Conservation (phyloP, 2,888 invertebrate species). For the Ophonus ardosiacus region DNA sequence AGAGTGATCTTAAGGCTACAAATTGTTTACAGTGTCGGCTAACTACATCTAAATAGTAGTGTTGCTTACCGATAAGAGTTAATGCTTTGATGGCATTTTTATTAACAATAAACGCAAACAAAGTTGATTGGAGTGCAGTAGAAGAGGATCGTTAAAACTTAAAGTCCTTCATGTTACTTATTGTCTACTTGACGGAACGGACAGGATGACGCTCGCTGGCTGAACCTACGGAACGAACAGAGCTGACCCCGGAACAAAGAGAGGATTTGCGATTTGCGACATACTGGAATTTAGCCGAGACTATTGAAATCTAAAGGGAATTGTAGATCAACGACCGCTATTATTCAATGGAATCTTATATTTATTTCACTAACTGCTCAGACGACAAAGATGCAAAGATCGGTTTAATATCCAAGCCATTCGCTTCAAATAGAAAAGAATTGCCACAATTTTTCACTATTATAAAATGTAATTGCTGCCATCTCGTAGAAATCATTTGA, state of each 20-base stretch:
- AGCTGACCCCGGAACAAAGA: conserved; percentile 25
- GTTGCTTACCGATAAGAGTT: neutral
- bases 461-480: neutral
- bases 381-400: neutral
- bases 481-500: too few species aligned
- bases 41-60: neutral
- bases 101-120: conserved; percentile 50
- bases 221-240: neutral
- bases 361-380: neutral
- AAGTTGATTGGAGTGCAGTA: conserved; percentile 48
- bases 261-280: conserved; percentile 27
- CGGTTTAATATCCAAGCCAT: neutral
- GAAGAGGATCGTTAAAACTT: conserved; percentile 54
- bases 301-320: conserved; percentile 4
- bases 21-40: neutral
- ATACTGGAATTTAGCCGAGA: conserved; percentile 12
- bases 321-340: conserved; percentile 15
- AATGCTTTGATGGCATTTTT: conserved; percentile 29
- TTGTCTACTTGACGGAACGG: conserved; percentile 40
- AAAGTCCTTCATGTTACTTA: conserved; percentile 46
- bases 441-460: neutral
- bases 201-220: too few species aligned
- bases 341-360: neutral
- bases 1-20: neutral
- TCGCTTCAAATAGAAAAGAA: neutral